These are phyloP conservation scores for Solen grandis DNA, from an alignment of 1,140 invertebrate species.

Conservation along the genomic window DNA sequence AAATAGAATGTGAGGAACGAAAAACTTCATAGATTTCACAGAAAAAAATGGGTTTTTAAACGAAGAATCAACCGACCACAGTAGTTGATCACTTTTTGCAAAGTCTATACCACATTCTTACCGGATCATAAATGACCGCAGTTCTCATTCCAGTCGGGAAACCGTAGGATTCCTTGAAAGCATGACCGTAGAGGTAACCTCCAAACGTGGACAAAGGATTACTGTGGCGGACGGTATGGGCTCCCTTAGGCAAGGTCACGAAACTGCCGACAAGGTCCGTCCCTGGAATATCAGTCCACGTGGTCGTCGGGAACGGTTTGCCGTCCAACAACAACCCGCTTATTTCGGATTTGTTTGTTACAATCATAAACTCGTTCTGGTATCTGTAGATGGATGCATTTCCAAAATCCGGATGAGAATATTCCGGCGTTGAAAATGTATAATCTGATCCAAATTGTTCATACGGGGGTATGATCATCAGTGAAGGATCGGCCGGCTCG, in stretches of 20 bases:
- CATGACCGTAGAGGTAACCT: conserved; percentile 64
- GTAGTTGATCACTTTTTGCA: neutral
- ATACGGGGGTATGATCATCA: conserved; percentile 59
- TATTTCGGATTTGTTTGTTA: conserved; percentile 50
- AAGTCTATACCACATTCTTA: conserved; percentile 21
- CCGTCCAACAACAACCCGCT: conserved; percentile 59
- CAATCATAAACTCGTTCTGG: conserved; percentile 60
- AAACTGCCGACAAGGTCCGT: conserved; percentile 46
- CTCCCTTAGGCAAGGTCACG: conserved; percentile 47
- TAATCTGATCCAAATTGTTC: conserved; percentile 60
- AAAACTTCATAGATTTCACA: too few relatives aligned
- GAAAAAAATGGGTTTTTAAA: too few relatives aligned
- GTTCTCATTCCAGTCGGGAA: conserved; percentile 65
- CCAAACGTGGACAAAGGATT: conserved; percentile 57
- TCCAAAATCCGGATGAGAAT: conserved; percentile 48
- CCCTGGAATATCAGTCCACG: conserved; percentile 55
- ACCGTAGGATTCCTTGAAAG: conserved; percentile 59
- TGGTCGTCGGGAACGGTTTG: conserved; percentile 49
- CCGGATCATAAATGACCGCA: conserved; percentile 49
- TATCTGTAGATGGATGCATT: conserved; percentile 40
- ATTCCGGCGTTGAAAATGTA: conserved; percentile 59
- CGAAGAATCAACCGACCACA: too few relatives aligned
- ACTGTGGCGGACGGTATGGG: conserved; percentile 59
- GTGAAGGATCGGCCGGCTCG: conserved; percentile 63
- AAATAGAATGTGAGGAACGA: too few relatives aligned